Evolutionary conservation across 2,797 vertebrate species (phyloP), one percentile per base, ranked within the genome.

Genomic region (Characodon lateralis): DNA sequence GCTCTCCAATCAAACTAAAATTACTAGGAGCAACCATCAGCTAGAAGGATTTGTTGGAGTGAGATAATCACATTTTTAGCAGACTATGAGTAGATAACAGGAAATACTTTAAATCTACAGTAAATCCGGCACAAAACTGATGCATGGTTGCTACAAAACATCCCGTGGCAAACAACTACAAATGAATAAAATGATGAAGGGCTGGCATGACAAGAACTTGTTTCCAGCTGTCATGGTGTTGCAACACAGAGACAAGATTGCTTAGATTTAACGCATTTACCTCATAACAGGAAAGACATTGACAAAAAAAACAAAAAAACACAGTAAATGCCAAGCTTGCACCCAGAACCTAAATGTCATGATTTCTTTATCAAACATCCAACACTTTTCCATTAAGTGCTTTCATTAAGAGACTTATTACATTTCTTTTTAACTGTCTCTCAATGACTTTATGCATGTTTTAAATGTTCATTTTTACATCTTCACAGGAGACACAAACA

Each of bases 401-500:
- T 51, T 12, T 56, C 9, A 51, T 48, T 22, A 56, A 14, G 16
- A 43, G 39, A 26, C 16, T 16, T 78, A 20, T 28, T 43, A 5
- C 13, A 10, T 12, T 66, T 66, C n/a, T 43, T 50, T 24, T 20
- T 46, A 68, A 72, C 56, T 41, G 20, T 65, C 3, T 76, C 18
- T 46, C 26, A 56, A 69, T 72, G 0, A 72, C 53, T 76, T 28
- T 76, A 59, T 28, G 13, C 48, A 48, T 43, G 46, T 39, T 13
- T n/a, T 31, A 46, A 53, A 56, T 51, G 22, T 39, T 22, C 22
- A 51, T 41, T 56, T 56, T 26, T 48, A 35, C 5, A 22, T 26
- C 69, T 75, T 71, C 71, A 80, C 76, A 73, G 13, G 55, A 16
- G 43, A 55, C 56, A 24, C 35, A 24, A 43, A 55, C 24, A 72